Evolutionary conservation across 2,113 vertebrate genomes (phyloP).

Genomic region (Plotosus lineatus): DNA sequence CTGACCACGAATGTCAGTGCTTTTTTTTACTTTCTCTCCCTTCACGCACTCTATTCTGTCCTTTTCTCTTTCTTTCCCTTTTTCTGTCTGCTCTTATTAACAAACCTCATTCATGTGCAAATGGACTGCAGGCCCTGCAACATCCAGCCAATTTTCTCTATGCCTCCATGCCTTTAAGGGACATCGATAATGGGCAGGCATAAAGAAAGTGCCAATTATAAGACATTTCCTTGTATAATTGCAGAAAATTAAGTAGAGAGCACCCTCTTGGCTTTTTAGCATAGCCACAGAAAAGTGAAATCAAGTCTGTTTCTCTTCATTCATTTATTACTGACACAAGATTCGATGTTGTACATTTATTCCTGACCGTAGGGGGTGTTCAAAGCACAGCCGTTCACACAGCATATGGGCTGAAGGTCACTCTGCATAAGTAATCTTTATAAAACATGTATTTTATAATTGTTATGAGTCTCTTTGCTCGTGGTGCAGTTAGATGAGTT

Average conservation of each 20-base stretch:
- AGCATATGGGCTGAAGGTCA: slow-evolving; percentile 25
- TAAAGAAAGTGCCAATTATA: slow-evolving; percentile 74
- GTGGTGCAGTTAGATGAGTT: slow-evolving; percentile 13
- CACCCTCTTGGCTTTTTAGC: slow-evolving; percentile 56
- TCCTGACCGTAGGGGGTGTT: slow-evolving; percentile 31
- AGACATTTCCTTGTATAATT: slow-evolving; percentile 69
- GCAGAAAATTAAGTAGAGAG: slow-evolving; percentile 63
- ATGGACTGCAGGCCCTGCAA: slow-evolving; percentile 65
- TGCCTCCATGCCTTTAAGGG: slow-evolving; percentile 64
- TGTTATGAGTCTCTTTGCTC: slow-evolving; percentile 15
- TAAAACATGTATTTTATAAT: slow-evolving; percentile 4
- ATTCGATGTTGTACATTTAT: slow-evolving; percentile 44
- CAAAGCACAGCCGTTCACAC: slow-evolving; percentile 16
- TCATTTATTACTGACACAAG: slow-evolving; percentile 35
- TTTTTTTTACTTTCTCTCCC: slow-evolving; percentile 1
- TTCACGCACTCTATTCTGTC: slow-evolving; percentile 7
- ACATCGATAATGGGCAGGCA: slow-evolving; percentile 72
- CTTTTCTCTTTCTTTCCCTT: slow-evolving; percentile 7
- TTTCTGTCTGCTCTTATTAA: slow-evolving; percentile 57
- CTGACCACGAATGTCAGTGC: slow-evolving; percentile 16
- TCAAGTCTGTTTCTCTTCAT: slow-evolving; percentile 46
- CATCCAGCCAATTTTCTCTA: slow-evolving; percentile 58
- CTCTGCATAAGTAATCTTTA: slow-evolving; percentile 1
- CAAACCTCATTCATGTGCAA: slow-evolving; percentile 68
- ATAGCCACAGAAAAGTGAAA: slow-evolving; percentile 40